A percentile compares a stretch with the other conserved stretches of the same genome.
These are phyloP conservation scores for Coecobrya sp. DNA, from an alignment of 2,888 invertebrate genomes.

Conservation along the genomic window DNA sequence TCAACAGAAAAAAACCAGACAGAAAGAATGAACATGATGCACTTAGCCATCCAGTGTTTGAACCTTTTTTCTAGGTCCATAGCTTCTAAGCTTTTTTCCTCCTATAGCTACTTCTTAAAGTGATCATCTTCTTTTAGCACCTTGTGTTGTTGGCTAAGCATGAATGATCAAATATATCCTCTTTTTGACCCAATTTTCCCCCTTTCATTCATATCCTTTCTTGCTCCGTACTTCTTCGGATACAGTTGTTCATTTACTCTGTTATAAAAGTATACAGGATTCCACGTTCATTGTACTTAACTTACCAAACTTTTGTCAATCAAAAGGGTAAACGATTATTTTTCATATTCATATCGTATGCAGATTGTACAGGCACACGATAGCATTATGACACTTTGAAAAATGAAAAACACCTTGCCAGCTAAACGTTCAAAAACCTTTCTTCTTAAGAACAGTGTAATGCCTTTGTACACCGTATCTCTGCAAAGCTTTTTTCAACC, in stretches of 20 bases:
- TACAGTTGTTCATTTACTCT: neutral
- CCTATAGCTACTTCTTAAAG: slow-evolving; percentile 10
- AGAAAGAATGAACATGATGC: slow-evolving; percentile 27
- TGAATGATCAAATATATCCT: slow-evolving; percentile 57
- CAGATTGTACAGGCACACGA: neutral
- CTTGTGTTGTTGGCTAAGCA: slow-evolving; percentile 63
- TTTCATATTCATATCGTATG: neutral
- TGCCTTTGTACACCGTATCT: neutral
- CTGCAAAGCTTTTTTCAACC: neutral
- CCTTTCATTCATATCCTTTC: slow-evolving; percentile 24
- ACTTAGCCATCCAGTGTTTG: neutral
- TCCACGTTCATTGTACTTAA: neutral
- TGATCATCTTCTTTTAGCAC: slow-evolving; percentile 71
- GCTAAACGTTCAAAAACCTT: slow-evolving; percentile 8
- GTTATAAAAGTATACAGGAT: neutral
- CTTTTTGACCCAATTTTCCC: slow-evolving; percentile 69
- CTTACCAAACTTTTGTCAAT: slow-evolving; percentile 12
- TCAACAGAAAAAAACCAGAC: slow-evolving; percentile 52
- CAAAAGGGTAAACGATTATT: slow-evolving; percentile 37
- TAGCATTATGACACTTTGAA: neutral
- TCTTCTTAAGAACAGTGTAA: neutral
- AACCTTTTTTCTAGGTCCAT: neutral
- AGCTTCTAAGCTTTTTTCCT: slow-evolving; percentile 6
- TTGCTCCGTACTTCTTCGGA: neutral
- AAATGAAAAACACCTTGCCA: slow-evolving; percentile 55